phyloP scores from a whole-genome alignment of 2,113 vertebrate species.

The Cynoglossus semilaevis region DNA sequence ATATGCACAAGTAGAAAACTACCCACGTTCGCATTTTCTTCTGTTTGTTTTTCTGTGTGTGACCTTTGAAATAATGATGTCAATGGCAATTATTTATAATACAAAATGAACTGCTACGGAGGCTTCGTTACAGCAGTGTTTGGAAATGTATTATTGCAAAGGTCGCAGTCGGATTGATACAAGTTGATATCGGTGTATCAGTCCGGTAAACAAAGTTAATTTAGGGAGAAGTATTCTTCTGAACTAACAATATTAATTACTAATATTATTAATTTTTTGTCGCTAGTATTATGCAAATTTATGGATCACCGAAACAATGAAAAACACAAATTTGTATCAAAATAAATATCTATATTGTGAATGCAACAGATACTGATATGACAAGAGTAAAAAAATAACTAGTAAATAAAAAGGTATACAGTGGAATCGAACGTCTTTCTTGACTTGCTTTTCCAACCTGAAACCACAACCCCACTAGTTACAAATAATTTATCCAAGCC shows the following conservation, averaged over 20 bases:
- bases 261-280: no score
- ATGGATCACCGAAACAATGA: no score
- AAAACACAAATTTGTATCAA: conserved; percentile 17
- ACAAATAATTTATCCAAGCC: background rate
- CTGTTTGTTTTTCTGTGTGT: background rate
- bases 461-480: background rate
- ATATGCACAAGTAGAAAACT: background rate
- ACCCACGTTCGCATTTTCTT: background rate
- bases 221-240: background rate
- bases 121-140: background rate
- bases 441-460: background rate
- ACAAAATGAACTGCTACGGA: background rate
- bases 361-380: conserved; percentile 35
- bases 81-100: background rate
- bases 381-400: no score
- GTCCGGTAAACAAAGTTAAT: background rate
- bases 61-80: background rate
- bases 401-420: conserved; percentile 21
- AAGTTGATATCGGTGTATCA: background rate
- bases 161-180: background rate
- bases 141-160: background rate
- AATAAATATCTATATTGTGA: conserved; percentile 22
- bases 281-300: no score
- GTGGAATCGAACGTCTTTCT: conserved; percentile 6
- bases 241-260: no score